Conservation (phyloP, 2,888 invertebrate genomes). For the Spilarctia lutea region DNA sequence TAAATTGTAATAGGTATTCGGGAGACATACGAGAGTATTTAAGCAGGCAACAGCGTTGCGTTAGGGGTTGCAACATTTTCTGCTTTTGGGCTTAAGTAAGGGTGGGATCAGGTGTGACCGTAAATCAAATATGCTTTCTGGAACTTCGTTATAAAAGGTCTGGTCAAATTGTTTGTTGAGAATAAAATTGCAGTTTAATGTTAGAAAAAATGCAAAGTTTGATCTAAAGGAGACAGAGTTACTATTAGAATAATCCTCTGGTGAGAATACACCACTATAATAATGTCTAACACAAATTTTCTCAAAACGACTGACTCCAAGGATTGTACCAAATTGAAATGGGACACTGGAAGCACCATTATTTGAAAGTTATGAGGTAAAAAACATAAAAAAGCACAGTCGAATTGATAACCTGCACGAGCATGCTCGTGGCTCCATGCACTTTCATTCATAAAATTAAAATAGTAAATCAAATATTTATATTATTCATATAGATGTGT, state of each 20-base stretch:
- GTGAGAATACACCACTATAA: not conserved
- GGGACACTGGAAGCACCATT: too few species aligned
- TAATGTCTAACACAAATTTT: too few species aligned
- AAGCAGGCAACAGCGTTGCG: constrained; percentile 68
- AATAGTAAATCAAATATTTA: not conserved
- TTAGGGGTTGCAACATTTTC: constrained; percentile 60
- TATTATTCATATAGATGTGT: not conserved
- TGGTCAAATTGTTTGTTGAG: constrained; percentile 10
- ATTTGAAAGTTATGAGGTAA: too few species aligned
- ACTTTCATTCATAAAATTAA: too few species aligned
- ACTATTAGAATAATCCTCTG: not conserved
- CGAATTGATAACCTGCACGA: too few species aligned
- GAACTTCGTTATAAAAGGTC: constrained; percentile 17
- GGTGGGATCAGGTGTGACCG: constrained; percentile 68
- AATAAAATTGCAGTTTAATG: constrained; percentile 1
- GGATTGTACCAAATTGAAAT: too few species aligned
- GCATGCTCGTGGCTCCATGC: too few species aligned
- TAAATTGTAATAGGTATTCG: constrained; percentile 73
- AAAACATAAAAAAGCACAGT: too few species aligned
- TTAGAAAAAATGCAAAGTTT: not conserved
- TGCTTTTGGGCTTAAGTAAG: constrained; percentile 51
- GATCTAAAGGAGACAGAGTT: not conserved
- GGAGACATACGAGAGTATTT: constrained; percentile 81
- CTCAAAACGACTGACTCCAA: too few species aligned
- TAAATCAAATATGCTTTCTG: constrained; percentile 53